Base-by-base conservation (phyloP, 2,888 invertebrate genomes). In the Scaptomyza parva region DNA sequence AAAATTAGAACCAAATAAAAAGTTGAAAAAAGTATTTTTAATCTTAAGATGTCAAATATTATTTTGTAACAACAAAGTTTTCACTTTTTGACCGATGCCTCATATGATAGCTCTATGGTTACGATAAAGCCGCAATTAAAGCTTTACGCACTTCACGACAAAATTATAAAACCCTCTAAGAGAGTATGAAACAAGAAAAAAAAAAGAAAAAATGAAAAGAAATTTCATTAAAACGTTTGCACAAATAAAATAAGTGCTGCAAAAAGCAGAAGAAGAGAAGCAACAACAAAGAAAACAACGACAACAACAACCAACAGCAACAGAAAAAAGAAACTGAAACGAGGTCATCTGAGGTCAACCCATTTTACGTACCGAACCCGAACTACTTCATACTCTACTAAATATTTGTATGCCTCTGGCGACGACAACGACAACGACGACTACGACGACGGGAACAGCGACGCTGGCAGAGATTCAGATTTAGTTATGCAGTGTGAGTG, bases 261-360 rank as follows among this genome's bases (percentile, higher is more conserved):
- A 86, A 77, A 71, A 76, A 59, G 78, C 72, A 81, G 62, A 66
- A 73, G 66, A 67, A 70, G 61, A 72, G 75, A 53, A 78, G 55
- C 45, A 72, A 43, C 47, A 45, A n/a, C 45, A 30, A 22, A 17
- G 45, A 47, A 3, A 55, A 43, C 58, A 61, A 28, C 59, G 51
- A 37, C 30, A 22, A 3, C 58, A 18, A 14, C 52, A 44, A 3
- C 47, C 59, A 44, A 18, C 68, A 70, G 54, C 66, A 67, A 62
- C 68, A 70, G 70, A 69, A 67, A 67, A 80, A 88, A 84, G 85
- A 84, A 86, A 88, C 85, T 82, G 88, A 88, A 89, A 88, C 89
- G 89, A 90, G 90, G 89, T 89, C 89, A 89, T 78, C 86, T 79
- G 90, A 89, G 89, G 89, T 89, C 89, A 89, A 89, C 89, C 82